Conservation (phyloP, 2,113 vertebrate genomes). For the Podiceps cristatus region DNA sequence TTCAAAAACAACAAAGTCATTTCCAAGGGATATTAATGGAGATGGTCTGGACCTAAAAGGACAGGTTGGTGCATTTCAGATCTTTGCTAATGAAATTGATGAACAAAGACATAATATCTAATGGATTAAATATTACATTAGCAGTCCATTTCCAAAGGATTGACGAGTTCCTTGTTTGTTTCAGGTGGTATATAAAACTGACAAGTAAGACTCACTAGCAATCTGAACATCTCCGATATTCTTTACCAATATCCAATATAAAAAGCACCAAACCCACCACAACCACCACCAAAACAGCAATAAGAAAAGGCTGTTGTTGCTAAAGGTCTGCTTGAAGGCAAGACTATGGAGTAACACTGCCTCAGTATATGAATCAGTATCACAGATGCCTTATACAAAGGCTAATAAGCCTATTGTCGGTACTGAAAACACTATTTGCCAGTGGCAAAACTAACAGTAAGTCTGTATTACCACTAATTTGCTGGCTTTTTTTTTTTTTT, state of each 20-base stretch:
- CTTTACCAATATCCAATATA: not conserved
- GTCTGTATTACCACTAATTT: constrained; percentile 4
- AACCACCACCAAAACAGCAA: not conserved
- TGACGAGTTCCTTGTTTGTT: not conserved
- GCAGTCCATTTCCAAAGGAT: constrained; percentile 15
- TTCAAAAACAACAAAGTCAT: not conserved
- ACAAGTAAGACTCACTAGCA: not conserved
- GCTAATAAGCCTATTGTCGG: not conserved
- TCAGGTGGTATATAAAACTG: not conserved
- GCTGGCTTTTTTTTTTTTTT: not conserved
- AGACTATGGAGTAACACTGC: not conserved
- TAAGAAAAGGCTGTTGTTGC: not conserved
- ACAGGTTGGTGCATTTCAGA: constrained; percentile 1
- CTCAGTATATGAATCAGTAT: not conserved
- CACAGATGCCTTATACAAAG: not conserved
- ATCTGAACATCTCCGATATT: not conserved
- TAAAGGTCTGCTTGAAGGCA: not conserved
- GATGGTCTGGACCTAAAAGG: not conserved
- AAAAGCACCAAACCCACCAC: not conserved
- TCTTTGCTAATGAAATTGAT: constrained; percentile 35
- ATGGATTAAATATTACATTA: constrained; percentile 53
- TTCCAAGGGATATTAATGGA: not conserved
- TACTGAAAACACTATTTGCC: not conserved
- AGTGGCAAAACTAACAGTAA: constrained; percentile 6
- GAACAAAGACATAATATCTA: not conserved